Base-by-base conservation (phyloP, 2,797 vertebrate species). In the Arnoldichthys spilopterus region DNA sequence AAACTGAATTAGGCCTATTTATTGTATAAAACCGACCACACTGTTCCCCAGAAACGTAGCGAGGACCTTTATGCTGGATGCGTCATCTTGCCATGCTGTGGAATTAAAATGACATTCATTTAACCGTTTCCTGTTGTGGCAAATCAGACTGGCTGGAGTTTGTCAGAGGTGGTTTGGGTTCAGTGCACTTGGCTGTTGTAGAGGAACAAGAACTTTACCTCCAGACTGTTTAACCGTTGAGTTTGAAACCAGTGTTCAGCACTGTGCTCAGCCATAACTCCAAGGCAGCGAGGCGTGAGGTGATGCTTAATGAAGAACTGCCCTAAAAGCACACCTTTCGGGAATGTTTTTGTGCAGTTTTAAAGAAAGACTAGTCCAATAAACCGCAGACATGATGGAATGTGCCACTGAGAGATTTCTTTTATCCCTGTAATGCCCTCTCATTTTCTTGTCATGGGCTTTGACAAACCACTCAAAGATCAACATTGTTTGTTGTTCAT, bases 231-330 rank as follows among this genome's bases (percentile, higher is more conserved):
- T 2, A 4, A 45, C 4, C 11, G 43, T 45, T 13, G 16, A 20
- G 20, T 30, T 58, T 61, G 2, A 67, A 16, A 67, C 1, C 28
- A 40, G 77, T 16, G 77, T 77, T 85, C n/a, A 51, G 77, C 18
- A 76, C 77, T 85, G 81, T 81, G 75, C 83, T 88, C 86, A 77
- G 71, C 22, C 76, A 59, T 80, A 83, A 74, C 78, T 81, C 78
- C 51, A 63, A 83, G 59, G 79, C 26, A 40, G 56, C 84, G 72
- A 43, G 64, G 82, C 81, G 45, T 86, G 75, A 89, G 73, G 70
- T 67, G 40, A 67, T 87, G 86, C 78, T 85, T 85, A 84, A 74
- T 85, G 88, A 58, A 87, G 87, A 83, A 85, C 79, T 61, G 69
- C 72, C 74, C 80, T 74, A 82, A 88, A 86, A 51, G 43, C 79